Evolutionary conservation across 1,140 invertebrate genomes (phyloP).

Genomic region (Rhagoletis zephyria): DNA sequence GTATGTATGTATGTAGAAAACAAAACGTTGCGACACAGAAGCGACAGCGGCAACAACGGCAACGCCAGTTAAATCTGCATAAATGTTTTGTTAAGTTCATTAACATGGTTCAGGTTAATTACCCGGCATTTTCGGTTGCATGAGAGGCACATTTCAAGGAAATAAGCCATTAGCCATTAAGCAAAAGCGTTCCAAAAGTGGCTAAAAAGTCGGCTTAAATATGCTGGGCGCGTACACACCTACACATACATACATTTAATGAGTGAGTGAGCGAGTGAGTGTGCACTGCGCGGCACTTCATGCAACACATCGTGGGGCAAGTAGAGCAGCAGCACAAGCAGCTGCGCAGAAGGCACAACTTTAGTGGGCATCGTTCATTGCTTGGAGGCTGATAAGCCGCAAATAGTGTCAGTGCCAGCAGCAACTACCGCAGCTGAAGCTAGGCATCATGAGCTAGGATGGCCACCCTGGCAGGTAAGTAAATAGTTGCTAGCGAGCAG

Average conservation of each 20-base stretch:
- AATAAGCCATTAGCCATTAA: constrained; percentile 58
- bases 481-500: not conserved
- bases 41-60: no score
- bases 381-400: not conserved
- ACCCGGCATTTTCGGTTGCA: constrained; percentile 55
- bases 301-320: constrained; percentile 7
- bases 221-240: not conserved
- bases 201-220: not conserved
- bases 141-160: constrained; percentile 56
- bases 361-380: not conserved
- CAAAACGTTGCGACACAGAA: constrained; percentile 33
- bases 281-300: not conserved
- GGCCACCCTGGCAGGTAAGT: not conserved
- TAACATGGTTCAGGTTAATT: constrained; percentile 59
- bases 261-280: not conserved
- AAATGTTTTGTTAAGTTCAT: constrained; percentile 58
- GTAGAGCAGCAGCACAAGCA: constrained; percentile 1
- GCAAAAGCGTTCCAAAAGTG: constrained; percentile 23
- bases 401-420: not conserved
- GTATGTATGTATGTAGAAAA: not conserved
- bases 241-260: no score
- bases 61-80: constrained; percentile 55
- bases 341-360: no score
- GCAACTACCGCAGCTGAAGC: constrained; percentile 8
- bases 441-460: not conserved